Base-by-base conservation (phyloP, 2,797 vertebrate genomes). In the Spheniscus humboldti region DNA sequence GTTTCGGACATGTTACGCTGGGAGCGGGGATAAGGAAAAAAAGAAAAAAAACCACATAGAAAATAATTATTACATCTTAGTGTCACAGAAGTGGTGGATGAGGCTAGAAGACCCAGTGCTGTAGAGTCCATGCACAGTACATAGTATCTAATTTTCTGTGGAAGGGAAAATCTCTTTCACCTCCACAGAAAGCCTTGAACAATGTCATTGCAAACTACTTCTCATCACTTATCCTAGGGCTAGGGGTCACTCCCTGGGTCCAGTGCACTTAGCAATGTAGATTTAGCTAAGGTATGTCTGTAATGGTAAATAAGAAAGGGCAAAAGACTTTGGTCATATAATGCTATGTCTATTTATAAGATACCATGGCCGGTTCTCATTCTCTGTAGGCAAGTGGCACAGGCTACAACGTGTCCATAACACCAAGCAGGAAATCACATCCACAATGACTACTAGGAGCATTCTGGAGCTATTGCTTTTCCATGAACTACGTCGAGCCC, bases 1-100 rank as follows among this genome's bases (percentile, higher is more conserved):
- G 4, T 62, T 88, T 90, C 13, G 1, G 14, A 45, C 6, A 30
- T 3, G 24, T 41, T n/a, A 80, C 20, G 7, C 17, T 59, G 11
- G 2, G 19, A 4, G 4, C 1, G 7, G 5, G 18, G 9, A n/a
- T 0, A 9, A 28, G 39, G 52, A 6, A 33, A 37, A 60, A 9
- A 9, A 4, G 28, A 15, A 5, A 5, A 15, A 31, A 23, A 7
- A 2, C 5, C 18, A 7, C 19, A 28, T 2, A n/a, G 30, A 47
- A 85, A 62, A 57, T 20, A 35, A 52, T 33, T 60, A 28, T 66
- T n/a, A 25, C 2, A 1, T 56, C 6, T 60, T 37, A 18, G 35
- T n/a, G 55, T 67, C n/a, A 23, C 23, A 82, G 31, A n/a, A 75
- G 43, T 12, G 10, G 27, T 67, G 16, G 48, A 53, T 72, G 20